Conservation (phyloP, 2,797 vertebrate species). For the Bufotes viridis region DNA sequence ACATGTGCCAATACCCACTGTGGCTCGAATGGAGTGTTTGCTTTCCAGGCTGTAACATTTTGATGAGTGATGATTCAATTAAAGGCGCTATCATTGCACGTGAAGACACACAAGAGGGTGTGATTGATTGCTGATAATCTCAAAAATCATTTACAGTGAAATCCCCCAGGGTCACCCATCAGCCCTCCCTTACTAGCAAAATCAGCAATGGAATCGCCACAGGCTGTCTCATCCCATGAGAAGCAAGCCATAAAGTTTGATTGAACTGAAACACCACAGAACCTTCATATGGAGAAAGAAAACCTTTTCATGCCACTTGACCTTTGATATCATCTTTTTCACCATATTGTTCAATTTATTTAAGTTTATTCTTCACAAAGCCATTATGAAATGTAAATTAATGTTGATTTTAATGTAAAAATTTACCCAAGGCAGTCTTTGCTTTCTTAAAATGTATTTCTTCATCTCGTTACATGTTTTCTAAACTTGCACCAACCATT, state of each 20-base stretch:
- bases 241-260: constrained; percentile 36
- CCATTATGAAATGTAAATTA: neutral
- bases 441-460: neutral
- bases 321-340: neutral
- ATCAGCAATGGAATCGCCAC: constrained; percentile 31
- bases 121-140: constrained; percentile 59
- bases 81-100: constrained; percentile 51
- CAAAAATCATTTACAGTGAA: constrained; percentile 57
- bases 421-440: neutral
- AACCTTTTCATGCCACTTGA: neutral
- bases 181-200: constrained; percentile 3
- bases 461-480: too few species aligned
- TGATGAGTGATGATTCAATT: constrained; percentile 62
- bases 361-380: neutral
- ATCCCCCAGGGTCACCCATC: constrained; percentile 37
- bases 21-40: constrained; percentile 45
- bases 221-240: constrained; percentile 13
- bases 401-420: neutral
- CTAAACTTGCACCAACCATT: too few species aligned
- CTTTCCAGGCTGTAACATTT: constrained; percentile 54
- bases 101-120: constrained; percentile 49
- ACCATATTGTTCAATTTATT: constrained; percentile 11
- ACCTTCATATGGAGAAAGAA: constrained; percentile 14
- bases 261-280: constrained; percentile 14
- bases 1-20: constrained; percentile 51